Conservation (phyloP, 2,113 vertebrate genomes). For the Grallaria varia region DNA sequence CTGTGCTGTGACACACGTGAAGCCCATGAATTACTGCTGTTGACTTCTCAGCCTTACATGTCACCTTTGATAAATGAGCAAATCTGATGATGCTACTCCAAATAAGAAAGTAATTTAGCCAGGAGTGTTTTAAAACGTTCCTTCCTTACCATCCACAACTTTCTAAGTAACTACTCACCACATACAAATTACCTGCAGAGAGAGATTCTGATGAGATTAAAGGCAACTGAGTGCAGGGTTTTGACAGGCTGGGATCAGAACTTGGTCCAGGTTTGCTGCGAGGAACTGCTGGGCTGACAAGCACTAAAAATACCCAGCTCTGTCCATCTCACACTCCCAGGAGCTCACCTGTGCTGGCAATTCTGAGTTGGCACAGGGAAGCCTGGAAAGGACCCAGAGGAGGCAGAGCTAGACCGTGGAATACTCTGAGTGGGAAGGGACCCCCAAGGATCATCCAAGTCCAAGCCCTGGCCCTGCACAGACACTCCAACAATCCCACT, state of each 20-base stretch:
- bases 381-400: not conserved
- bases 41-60: not conserved
- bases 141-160: not conserved
- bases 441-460: not conserved
- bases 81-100: slow-evolving; percentile 21
- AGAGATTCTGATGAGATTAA: not conserved
- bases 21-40: not conserved
- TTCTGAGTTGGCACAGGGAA: not conserved
- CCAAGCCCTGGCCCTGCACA: accelerated
- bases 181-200: not conserved
- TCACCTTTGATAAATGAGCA: slow-evolving; percentile 13
- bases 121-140: not conserved
- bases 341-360: not conserved
- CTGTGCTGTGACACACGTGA: not conserved
- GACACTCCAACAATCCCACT: not conserved
- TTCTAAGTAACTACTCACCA: not conserved
- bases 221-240: not conserved
- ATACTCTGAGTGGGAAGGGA: not conserved
- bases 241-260: not conserved
- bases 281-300: not conserved
- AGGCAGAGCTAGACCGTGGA: not conserved
- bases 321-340: not conserved
- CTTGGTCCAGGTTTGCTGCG: not conserved
- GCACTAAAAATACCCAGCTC: not conserved
- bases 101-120: slow-evolving; percentile 15